phyloP scores from a whole-genome alignment of 1,140 invertebrate species.

The Delia radicum region DNA sequence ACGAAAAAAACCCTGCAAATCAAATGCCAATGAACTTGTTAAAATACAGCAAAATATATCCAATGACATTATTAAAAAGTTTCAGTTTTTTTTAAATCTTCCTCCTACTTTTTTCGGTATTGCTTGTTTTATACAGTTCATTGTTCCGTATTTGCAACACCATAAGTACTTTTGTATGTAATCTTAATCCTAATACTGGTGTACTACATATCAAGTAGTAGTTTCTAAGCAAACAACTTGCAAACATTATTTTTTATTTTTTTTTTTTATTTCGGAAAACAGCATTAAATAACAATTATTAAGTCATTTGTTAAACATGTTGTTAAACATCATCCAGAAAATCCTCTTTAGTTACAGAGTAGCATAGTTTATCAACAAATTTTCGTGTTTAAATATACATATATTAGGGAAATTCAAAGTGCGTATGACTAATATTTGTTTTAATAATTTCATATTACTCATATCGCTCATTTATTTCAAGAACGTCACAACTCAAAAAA shows the following conservation, averaged over 20 bases:
- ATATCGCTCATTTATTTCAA: no score
- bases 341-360: background rate
- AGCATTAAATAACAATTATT: background rate
- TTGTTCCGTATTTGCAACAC: background rate
- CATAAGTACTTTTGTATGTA: background rate
- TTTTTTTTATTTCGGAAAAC: background rate
- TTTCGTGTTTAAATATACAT: no score
- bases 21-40: background rate
- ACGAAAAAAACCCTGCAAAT: background rate
- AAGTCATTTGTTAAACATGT: background rate
- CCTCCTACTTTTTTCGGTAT: background rate
- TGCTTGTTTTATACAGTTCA: background rate
- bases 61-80: background rate
- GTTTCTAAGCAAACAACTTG: background rate
- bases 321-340: background rate
- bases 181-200: background rate
- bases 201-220: background rate
- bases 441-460: no score
- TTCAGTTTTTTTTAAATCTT: background rate
- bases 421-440: no score
- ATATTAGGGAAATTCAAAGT: background rate
- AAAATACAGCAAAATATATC: background rate
- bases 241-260: background rate
- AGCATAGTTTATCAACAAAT: background rate
- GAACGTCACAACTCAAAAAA: no score